Conservation (phyloP, 2,888 invertebrate species). For the Dicyrtoma fusca region DNA sequence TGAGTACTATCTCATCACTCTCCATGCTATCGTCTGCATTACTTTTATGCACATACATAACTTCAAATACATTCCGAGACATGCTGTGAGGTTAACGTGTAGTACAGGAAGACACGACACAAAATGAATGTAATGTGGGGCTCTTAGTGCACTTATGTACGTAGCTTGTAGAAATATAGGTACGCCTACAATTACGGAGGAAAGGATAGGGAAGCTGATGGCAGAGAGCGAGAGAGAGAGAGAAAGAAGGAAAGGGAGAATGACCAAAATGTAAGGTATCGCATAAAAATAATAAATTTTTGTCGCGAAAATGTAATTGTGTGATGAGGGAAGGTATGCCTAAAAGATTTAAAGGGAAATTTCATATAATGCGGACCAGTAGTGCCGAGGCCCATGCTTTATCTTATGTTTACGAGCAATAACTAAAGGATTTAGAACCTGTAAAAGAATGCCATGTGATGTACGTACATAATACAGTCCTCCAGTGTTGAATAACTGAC, state of each 20-base stretch:
- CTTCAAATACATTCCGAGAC: too few species aligned
- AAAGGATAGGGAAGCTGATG: not conserved
- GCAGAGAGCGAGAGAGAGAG: slow-evolving; percentile 18
- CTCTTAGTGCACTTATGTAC: too few species aligned
- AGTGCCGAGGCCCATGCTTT: slow-evolving; percentile 25
- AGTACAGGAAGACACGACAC: too few species aligned
- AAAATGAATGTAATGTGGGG: too few species aligned
- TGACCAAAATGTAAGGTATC: not conserved
- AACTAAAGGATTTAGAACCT: slow-evolving; percentile 44
- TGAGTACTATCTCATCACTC: too few species aligned
- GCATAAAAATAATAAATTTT: not conserved
- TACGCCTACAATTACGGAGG: too few species aligned
- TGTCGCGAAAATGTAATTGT: not conserved
- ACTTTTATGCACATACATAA: too few species aligned
- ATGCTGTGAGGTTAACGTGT: too few species aligned
- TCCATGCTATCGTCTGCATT: too few species aligned
- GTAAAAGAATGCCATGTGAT: slow-evolving; percentile 26
- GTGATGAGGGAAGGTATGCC: not conserved
- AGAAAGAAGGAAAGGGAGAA: not conserved
- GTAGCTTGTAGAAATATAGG: too few species aligned
- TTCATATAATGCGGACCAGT: not conserved
- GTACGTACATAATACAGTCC: slow-evolving; percentile 14
- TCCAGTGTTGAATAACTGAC: slow-evolving; percentile 28
- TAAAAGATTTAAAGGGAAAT: not conserved
- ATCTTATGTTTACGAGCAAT: slow-evolving; percentile 41